phyloP scores from a whole-genome alignment of 2,888 invertebrate species.

The Orchesellides sinensis region DNA sequence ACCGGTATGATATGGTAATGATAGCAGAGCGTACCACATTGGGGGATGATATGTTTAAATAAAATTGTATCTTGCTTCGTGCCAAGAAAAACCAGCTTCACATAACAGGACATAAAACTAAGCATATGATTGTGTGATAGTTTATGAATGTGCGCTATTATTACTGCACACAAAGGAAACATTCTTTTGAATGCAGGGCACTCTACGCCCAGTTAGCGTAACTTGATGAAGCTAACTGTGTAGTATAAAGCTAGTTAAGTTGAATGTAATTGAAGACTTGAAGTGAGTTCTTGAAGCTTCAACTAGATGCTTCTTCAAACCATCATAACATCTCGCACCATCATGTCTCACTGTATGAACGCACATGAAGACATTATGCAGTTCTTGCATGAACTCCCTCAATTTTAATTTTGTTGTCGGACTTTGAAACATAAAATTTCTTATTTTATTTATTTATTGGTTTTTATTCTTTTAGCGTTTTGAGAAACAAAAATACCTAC shows the following conservation, averaged over 20 bases:
- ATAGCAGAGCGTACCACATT: neutral
- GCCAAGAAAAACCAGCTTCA: neutral
- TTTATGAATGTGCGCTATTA: neutral
- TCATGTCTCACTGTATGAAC: no score
- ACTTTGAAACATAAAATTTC: no score
- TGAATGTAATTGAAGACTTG: neutral
- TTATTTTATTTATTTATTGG: no score
- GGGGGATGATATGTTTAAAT: no score
- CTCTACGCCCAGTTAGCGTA: constrained; percentile 15
- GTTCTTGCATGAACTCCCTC: no score
- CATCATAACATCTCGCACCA: no score
- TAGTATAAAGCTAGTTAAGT: neutral
- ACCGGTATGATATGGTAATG: neutral
- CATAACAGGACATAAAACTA: neutral
- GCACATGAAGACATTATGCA: no score
- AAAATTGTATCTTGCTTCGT: no score
- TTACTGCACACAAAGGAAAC: neutral
- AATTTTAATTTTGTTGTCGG: no score
- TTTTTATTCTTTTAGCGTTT: no score
- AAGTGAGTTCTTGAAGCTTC: constrained; percentile 1
- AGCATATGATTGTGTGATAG: neutral
- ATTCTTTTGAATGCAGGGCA: constrained; percentile 5
- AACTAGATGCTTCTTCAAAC: constrained; percentile 17
- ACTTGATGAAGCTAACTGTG: constrained; percentile 12
- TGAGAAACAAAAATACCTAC: no score